phyloP scores from a whole-genome alignment of 2,888 invertebrate genomes.

The Eupithecia dodoneata region DNA sequence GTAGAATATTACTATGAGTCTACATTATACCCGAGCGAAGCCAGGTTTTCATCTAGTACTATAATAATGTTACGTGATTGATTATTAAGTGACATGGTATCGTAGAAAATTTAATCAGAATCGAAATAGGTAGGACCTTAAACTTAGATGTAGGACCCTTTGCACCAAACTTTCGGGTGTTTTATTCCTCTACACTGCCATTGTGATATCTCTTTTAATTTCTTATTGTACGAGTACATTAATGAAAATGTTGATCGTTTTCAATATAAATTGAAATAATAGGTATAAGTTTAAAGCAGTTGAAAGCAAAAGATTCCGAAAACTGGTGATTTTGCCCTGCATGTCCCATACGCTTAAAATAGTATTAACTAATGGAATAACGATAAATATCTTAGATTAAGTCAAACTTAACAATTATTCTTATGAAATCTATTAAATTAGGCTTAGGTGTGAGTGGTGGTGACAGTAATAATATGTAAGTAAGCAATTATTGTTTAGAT shows the following conservation, averaged over 20 bases:
- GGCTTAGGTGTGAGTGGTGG: neutral
- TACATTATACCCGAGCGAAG: too few relatives aligned
- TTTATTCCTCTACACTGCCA: neutral
- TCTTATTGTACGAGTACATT: neutral
- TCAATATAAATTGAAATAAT: neutral
- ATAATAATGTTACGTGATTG: too few relatives aligned
- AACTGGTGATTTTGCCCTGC: neutral
- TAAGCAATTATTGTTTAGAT: neutral
- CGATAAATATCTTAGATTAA: constrained; percentile 2
- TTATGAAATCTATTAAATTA: neutral
- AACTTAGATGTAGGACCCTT: neutral
- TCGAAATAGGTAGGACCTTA: neutral
- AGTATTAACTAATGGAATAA: neutral
- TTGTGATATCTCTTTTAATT: neutral
- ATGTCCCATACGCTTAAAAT: neutral
- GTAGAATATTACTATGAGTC: too few relatives aligned
- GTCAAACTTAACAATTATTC: neutral
- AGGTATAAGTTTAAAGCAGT: neutral
- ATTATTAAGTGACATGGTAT: neutral
- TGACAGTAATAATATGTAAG: neutral
- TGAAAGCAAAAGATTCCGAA: neutral
- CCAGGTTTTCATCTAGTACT: too few relatives aligned
- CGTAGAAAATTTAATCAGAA: neutral
- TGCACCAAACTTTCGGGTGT: neutral
- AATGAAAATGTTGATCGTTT: neutral